Conservation (phyloP, 2,797 vertebrate genomes). For the Potorous gilbertii region DNA sequence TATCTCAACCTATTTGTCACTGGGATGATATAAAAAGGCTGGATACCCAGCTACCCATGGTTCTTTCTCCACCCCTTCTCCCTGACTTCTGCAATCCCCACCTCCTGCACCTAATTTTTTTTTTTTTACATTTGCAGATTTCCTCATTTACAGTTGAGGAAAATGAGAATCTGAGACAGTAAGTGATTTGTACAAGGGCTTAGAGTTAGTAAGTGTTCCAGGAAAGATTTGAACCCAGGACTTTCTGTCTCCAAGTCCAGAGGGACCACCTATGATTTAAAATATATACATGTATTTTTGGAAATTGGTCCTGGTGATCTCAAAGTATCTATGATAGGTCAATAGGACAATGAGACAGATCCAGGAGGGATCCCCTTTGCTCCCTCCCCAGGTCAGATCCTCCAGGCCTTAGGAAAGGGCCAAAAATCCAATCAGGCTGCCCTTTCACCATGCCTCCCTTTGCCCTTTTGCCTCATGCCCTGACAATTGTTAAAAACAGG, state of each 20-base stretch:
- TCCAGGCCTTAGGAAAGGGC: slow-evolving; percentile 35
- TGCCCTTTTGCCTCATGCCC: slow-evolving; percentile 42
- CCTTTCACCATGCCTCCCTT: background rate
- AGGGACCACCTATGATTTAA: background rate
- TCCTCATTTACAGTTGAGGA: background rate
- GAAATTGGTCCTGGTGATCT: background rate
- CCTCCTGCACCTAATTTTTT: background rate
- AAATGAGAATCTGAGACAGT: background rate
- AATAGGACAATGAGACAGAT: background rate
- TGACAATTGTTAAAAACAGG: slow-evolving; percentile 52
- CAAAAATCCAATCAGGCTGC: slow-evolving; percentile 4
- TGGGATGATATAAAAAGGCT: background rate
- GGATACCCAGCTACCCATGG: background rate
- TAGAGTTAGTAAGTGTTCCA: background rate
- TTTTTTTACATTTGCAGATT: background rate
- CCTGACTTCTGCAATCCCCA: background rate
- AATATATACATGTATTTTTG: background rate
- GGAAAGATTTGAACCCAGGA: background rate
- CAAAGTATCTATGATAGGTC: background rate
- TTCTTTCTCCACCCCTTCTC: background rate
- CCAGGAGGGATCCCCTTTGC: background rate
- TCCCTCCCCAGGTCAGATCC: background rate
- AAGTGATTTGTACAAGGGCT: background rate
- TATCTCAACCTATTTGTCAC: background rate
- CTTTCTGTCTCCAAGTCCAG: background rate